phyloP scores from a whole-genome alignment of 2,888 invertebrate species.

The Drosophila antonietae region DNA sequence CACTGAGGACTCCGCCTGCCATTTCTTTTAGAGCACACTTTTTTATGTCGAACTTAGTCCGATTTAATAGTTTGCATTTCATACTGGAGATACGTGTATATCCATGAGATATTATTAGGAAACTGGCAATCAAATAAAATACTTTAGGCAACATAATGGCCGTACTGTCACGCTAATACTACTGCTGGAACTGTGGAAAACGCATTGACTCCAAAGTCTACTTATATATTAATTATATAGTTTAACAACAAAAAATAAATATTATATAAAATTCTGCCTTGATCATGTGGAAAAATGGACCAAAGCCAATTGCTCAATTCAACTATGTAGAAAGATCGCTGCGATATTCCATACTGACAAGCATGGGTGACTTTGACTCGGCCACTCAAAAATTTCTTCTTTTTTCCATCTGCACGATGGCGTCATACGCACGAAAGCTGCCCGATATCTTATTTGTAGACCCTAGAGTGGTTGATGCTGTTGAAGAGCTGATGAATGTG shows the following conservation, averaged over 20 bases:
- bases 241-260: background rate
- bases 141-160: background rate
- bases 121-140: background rate
- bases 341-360: too few species aligned
- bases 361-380: too few species aligned
- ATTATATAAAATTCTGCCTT: background rate
- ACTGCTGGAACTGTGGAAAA: background rate
- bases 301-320: background rate
- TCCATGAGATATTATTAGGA: background rate
- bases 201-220: background rate
- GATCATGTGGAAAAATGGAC: background rate
- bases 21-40: background rate
- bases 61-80: background rate
- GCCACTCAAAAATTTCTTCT: too few species aligned
- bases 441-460: too few species aligned
- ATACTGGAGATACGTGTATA: background rate
- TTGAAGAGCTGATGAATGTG: too few species aligned
- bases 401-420: too few species aligned
- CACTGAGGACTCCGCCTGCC: background rate
- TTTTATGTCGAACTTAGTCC: background rate
- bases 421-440: too few species aligned
- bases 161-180: background rate
- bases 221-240: background rate
- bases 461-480: too few species aligned
- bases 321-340: background rate